A percentile compares a stretch with the other conserved stretches of the same genome.
Evolutionary conservation across 2,797 vertebrate genomes (phyloP).

Genomic region (Simalia tracyae): DNA sequence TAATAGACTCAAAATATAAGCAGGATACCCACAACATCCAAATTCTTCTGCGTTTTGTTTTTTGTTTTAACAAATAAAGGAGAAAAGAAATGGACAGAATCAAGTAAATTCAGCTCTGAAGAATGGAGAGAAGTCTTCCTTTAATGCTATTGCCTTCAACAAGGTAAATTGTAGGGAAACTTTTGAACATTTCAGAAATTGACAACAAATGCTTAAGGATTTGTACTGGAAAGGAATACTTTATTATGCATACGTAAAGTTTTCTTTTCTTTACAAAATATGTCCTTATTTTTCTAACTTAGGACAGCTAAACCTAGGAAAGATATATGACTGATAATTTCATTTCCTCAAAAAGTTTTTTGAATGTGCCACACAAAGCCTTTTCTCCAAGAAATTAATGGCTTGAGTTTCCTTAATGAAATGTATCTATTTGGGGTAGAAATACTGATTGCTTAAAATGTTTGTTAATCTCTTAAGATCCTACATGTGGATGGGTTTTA

Average conservation of each 20-base stretch:
- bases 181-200: background rate
- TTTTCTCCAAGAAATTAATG: background rate
- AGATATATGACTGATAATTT: background rate
- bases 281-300: background rate
- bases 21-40: too few species aligned
- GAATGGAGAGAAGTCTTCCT: too few species aligned
- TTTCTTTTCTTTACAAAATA: background rate
- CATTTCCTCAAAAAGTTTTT: background rate
- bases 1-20: too few species aligned
- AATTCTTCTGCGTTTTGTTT: too few species aligned
- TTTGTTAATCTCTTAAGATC: background rate
- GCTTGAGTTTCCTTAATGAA: background rate
- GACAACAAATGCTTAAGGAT: background rate
- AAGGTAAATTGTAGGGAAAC: too few species aligned
- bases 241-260: background rate
- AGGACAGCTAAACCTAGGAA: background rate
- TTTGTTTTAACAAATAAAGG: too few species aligned
- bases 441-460: background rate
- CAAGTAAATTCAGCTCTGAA: too few species aligned
- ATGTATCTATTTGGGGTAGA: background rate
- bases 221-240: background rate
- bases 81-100: too few species aligned
- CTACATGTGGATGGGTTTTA: background rate
- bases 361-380: background rate
- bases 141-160: too few species aligned